Evolutionary conservation across 2,888 invertebrate species (phyloP).

Genomic region (Anoncus sp.): DNA sequence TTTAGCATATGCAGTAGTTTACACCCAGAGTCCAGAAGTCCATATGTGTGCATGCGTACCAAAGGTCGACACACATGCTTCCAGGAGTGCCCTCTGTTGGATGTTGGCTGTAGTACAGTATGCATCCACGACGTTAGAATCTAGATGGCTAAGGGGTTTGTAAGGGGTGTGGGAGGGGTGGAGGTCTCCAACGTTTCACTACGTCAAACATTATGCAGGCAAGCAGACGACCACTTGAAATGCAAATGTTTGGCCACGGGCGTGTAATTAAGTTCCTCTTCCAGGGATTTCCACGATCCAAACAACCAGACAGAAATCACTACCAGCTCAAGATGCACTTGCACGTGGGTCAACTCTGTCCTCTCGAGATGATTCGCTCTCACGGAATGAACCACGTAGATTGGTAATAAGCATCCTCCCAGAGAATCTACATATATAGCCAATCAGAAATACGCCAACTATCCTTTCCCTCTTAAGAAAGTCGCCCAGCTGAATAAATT

Average conservation of each 20-base stretch:
- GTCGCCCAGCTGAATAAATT: too few species aligned
- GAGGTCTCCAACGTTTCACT: slow-evolving; percentile 26
- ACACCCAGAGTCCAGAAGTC: slow-evolving; percentile 3
- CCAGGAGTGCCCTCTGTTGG: neutral
- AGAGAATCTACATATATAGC: too few species aligned
- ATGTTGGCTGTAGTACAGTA: slow-evolving; percentile 25
- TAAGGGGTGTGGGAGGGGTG: neutral
- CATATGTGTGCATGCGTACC: slow-evolving; percentile 4
- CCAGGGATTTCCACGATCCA: slow-evolving; percentile 49
- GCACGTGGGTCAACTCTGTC: neutral
- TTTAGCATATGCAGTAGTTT: slow-evolving; percentile 44
- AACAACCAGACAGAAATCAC: slow-evolving; percentile 23
- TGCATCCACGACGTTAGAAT: slow-evolving; percentile 15
- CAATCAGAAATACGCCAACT: too few species aligned
- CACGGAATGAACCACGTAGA: too few species aligned
- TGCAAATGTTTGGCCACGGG: slow-evolving; percentile 76
- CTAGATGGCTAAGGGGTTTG: too few species aligned
- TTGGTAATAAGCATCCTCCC: too few species aligned
- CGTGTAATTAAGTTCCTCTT: slow-evolving; percentile 75
- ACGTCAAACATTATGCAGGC: slow-evolving; percentile 76
- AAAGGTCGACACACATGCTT: neutral
- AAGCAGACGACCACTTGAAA: slow-evolving; percentile 73
- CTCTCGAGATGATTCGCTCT: too few species aligned
- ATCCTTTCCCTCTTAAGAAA: too few species aligned
- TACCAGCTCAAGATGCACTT: too few species aligned